These are phyloP conservation scores for Desmophyllum pertusum DNA, from an alignment of 92 coral and sea anemone species.

Conservation along the genomic window DNA sequence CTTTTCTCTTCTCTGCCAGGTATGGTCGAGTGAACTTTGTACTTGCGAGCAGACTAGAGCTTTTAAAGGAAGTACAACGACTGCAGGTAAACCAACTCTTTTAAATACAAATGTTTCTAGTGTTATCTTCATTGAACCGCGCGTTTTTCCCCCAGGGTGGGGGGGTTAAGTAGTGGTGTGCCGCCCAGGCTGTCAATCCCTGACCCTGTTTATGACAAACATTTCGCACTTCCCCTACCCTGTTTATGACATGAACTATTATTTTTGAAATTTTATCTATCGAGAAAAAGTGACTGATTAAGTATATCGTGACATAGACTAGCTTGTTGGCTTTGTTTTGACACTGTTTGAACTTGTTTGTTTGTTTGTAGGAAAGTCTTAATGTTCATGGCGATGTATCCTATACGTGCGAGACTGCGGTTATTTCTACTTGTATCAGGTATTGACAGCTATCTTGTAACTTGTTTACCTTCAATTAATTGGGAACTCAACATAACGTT, in stretches of 20 bases:
- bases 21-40: conserved; percentile 98
- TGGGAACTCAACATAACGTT: not conserved
- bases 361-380: conserved; percentile 83
- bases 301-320: not conserved
- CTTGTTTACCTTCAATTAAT: not conserved
- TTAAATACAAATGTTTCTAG: no score
- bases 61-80: conserved; percentile 93
- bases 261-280: no score
- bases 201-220: no score
- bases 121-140: not conserved
- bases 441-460: conserved; percentile 7
- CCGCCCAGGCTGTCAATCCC: no score
- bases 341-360: not conserved
- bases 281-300: not conserved
- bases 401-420: conserved; percentile 98
- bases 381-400: conserved; percentile 98
- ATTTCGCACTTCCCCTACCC: no score
- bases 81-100: conserved; percentile 67
- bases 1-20: conserved; percentile 41
- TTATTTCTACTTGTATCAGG: conserved; percentile 96
- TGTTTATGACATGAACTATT: no score
- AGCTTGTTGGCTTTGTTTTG: not conserved
- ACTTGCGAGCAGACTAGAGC: conserved; percentile 87
- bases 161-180: no score
- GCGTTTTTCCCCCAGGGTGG: no score